A percentile compares a stretch with the other conserved stretches of the same genome.
Evolutionary conservation across 2,113 vertebrate species (phyloP).

Genomic region (Natator depressus): DNA sequence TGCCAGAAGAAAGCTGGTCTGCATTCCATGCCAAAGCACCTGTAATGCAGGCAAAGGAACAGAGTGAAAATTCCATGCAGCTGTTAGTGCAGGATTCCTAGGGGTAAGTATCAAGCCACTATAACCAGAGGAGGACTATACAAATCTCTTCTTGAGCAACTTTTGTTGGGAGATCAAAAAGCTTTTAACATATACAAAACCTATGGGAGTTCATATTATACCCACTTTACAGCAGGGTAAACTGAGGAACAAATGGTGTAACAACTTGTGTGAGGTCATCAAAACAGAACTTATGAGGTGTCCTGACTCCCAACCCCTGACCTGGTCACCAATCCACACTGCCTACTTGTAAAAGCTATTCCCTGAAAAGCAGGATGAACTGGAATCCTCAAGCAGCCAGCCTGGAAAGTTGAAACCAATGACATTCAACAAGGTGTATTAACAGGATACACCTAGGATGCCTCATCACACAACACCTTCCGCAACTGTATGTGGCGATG

Average conservation of each 20-base stretch:
- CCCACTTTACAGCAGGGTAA: not conserved
- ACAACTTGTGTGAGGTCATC: not conserved
- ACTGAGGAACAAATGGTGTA: not conserved
- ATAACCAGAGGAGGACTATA: not conserved
- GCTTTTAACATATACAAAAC: not conserved
- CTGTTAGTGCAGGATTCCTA: fast-evolving
- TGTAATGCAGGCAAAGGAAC: conserved; percentile 27
- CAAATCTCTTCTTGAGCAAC: not conserved
- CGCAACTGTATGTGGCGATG: not conserved
- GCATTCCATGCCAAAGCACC: conserved; percentile 98
- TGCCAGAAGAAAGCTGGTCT: conserved; percentile 95
- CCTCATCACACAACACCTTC: conserved; percentile 20
- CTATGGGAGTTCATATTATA: not conserved
- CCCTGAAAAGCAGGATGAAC: not conserved
- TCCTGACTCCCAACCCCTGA: not conserved
- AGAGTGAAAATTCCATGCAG: fast-evolving
- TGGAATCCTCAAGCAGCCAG: conserved; percentile 30
- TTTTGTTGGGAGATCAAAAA: not conserved
- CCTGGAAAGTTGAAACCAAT: not conserved
- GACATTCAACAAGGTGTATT: not conserved
- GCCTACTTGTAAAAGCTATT: not conserved
- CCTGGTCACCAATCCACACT: not conserved
- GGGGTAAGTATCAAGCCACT: not conserved
- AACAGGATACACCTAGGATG: conserved; percentile 28
- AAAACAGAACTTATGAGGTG: fast-evolving